Conservation (phyloP, 2,797 vertebrate species). For the Helicolenus hilgendorfi region DNA sequence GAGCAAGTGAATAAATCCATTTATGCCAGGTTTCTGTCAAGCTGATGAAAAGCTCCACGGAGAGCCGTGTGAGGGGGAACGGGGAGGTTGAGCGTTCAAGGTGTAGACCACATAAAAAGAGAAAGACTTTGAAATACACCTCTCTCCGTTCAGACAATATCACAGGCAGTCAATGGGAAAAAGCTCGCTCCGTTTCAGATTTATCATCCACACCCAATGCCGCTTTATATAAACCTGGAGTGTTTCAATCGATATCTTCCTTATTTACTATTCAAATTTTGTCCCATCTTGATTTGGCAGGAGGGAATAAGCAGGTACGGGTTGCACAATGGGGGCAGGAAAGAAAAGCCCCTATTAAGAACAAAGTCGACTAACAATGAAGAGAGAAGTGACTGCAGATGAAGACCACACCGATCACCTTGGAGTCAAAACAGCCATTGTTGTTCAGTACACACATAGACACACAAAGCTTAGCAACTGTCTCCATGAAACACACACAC, state of each 20-base stretch:
- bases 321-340: conserved; percentile 32
- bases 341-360: conserved; percentile 7
- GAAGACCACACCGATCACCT: conserved; percentile 2
- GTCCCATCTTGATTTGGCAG: conserved; percentile 46
- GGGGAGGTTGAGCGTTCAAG: conserved; percentile 32
- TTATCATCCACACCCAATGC: conserved; percentile 10
- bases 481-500: conserved; percentile 35
- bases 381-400: conserved; percentile 2
- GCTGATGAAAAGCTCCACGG: conserved; percentile 57
- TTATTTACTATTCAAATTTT: conserved; percentile 57
- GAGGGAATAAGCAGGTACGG: not conserved
- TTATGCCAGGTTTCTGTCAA: conserved; percentile 66
- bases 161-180: conserved; percentile 14
- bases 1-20: conserved; percentile 59
- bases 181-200: conserved; percentile 19
- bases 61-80: conserved; percentile 24
- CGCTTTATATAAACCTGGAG: conserved; percentile 27
- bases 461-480: conserved; percentile 51
- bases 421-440: conserved; percentile 8
- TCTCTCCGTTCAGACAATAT: conserved; percentile 35
- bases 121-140: conserved; percentile 13
- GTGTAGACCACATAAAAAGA: conserved; percentile 10
- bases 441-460: conserved; percentile 18
- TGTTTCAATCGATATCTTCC: conserved; percentile 51
- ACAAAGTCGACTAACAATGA: conserved; percentile 6